Base-by-base conservation (phyloP, 2,797 vertebrate species). In the Aythya fuligula region DNA sequence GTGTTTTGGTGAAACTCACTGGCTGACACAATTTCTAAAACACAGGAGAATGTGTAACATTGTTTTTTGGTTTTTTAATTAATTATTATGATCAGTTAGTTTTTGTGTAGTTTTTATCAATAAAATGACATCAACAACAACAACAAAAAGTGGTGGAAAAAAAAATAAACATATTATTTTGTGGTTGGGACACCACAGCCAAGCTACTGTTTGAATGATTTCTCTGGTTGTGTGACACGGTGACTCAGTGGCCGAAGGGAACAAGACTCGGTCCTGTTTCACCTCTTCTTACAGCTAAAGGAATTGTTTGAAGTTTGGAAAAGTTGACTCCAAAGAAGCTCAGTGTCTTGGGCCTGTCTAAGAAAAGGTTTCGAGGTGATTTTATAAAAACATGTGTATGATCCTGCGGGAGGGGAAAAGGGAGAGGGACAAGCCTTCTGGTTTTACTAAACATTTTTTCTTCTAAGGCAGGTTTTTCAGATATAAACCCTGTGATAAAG, bases 91-190 rank as follows among this genome's bases (percentile, higher is more conserved):
- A 96, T 96, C 95, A 97, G 96, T 98, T 98, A 97, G 95, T 66
- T 98, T 98, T 98, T 98, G 98, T 98, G 98, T 98, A 98, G 97
- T 98, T 98, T 98, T 98, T 98, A 98, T 98, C 98, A 98, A 98
- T 98, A 98, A 98, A 98, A 98, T 81, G 92, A 97, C 85, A n/a
- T 90, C 96, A 73, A 96, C 28, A 49, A 38, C 16, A 90, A 97
- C 47, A 49, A 49, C 47, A 90, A 92, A 95, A 97, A 96, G 87
- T 94, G 94, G 94, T 96, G 89, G 94, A 91, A 96, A 96, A 93
- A 98, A 98, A 93, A 98, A 97, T 97, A 97, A 98, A 98, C 62
- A 94, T 94, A 93, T 94, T 96, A 97, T 98, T 98, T 98, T 97
- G 96, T 96, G 96, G 96, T 96, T 96, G 95, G 87, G 95, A 97